phyloP scores from a whole-genome alignment of 2,888 invertebrate species.

The Ophonus ardosiacus region DNA sequence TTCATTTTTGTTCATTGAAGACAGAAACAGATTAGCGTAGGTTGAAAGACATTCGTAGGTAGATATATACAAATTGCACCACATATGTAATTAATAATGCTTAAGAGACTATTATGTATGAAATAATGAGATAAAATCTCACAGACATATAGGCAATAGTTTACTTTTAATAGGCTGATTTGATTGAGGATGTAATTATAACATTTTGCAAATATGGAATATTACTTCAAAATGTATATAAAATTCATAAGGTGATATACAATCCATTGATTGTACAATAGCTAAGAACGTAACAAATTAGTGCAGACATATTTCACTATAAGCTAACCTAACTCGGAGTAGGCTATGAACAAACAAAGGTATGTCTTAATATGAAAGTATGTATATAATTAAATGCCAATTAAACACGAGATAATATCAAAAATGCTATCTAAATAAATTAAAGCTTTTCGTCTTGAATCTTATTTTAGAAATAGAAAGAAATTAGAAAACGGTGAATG shows the following conservation, averaged over 20 bases:
- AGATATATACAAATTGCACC: constrained; percentile 26
- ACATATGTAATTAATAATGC: constrained; percentile 15
- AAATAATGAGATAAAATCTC: background rate
- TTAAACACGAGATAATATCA: no score
- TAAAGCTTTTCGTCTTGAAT: no score
- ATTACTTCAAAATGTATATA: no score
- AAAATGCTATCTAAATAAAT: no score
- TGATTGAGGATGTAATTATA: background rate
- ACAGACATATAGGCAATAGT: background rate
- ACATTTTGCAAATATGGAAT: background rate
- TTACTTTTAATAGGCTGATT: background rate
- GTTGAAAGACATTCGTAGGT: constrained; percentile 2
- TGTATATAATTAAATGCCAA: no score
- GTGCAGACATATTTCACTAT: background rate
- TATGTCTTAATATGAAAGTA: no score
- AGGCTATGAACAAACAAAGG: no score
- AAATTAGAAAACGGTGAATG: no score
- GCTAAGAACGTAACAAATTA: background rate
- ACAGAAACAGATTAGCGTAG: constrained; percentile 11
- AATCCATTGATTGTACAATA: background rate
- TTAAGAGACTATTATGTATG: background rate
- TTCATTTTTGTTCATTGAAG: constrained; percentile 31
- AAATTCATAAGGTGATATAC: no score
- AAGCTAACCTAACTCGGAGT: no score
- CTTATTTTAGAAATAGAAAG: no score